Conservation (phyloP, 2,797 vertebrate genomes). For the Melanotaenia parkinsoni region DNA sequence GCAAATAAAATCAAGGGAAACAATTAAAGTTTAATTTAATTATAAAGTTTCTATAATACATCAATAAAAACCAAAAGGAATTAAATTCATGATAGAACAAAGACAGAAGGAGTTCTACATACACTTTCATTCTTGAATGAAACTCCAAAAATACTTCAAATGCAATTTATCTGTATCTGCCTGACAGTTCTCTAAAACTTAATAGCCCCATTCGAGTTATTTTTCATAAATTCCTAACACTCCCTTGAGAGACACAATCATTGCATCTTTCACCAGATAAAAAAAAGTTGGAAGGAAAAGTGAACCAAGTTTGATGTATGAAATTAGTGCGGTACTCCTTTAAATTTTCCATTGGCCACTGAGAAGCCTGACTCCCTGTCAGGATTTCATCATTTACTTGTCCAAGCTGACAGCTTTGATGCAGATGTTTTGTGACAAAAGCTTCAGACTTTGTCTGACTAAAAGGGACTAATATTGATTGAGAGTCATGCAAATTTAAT, state of each 20-base stretch:
- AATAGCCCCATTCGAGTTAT: too few species aligned
- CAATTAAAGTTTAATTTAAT: not conserved
- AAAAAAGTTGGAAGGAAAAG: not conserved
- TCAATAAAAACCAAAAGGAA: not conserved
- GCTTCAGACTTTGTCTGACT: not conserved
- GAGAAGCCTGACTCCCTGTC: constrained; percentile 1
- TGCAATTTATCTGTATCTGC: not conserved
- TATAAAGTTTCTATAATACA: not conserved
- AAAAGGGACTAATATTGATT: not conserved
- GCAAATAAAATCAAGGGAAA: constrained; percentile 34
- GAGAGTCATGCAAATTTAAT: not conserved
- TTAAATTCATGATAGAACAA: not conserved
- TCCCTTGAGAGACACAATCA: not conserved
- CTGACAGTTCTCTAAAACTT: not conserved
- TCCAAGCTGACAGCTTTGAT: not conserved
- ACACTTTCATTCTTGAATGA: not conserved
- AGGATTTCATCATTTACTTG: not conserved
- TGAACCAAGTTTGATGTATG: not conserved
- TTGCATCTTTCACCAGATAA: not conserved
- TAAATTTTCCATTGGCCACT: not conserved
- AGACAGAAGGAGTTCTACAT: not conserved
- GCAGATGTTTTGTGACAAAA: not conserved
- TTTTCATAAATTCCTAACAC: not conserved
- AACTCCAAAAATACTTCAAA: not conserved
- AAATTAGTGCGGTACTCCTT: constrained; percentile 1